Evolutionary conservation across 37 sponge, comb jelly and placozoan genomes (phyloP).

Genomic region (Cladorhizidae sp.): DNA sequence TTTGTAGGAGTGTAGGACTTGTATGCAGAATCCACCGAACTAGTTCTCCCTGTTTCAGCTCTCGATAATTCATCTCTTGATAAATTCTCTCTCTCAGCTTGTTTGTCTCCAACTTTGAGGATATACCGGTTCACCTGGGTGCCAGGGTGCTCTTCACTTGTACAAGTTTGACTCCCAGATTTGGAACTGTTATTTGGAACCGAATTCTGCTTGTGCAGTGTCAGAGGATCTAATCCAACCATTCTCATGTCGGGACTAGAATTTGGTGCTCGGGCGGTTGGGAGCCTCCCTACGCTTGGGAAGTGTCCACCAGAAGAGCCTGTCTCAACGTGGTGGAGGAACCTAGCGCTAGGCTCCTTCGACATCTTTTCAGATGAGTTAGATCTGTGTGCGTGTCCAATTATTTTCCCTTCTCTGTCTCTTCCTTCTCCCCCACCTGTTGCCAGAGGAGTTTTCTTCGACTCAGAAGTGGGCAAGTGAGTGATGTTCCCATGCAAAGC

Average conservation of each 20-base stretch:
- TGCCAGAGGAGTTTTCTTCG: not conserved
- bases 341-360: slow-evolving; percentile 12
- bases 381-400: no score
- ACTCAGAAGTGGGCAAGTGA: not conserved
- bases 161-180: not conserved
- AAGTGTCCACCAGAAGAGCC: not conserved
- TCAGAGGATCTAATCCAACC: not conserved
- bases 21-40: not conserved
- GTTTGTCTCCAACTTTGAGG: not conserved
- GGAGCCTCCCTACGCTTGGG: not conserved
- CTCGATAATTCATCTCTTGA: no score
- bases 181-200: not conserved
- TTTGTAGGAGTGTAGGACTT: not conserved
- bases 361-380: not conserved
- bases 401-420: no score
- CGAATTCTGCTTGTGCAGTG: not conserved
- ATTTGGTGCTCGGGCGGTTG: not conserved
- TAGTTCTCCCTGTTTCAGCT: slow-evolving; percentile 1
- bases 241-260: not conserved
- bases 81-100: no score
- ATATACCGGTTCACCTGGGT: slow-evolving; percentile 5
- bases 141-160: not conserved
- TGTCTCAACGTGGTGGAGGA: slow-evolving; percentile 2
- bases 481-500: slow-evolving; percentile 3
- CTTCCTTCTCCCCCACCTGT: no score